Base-by-base conservation (phyloP, 2,888 invertebrate genomes). In the Watsonalla binaria region DNA sequence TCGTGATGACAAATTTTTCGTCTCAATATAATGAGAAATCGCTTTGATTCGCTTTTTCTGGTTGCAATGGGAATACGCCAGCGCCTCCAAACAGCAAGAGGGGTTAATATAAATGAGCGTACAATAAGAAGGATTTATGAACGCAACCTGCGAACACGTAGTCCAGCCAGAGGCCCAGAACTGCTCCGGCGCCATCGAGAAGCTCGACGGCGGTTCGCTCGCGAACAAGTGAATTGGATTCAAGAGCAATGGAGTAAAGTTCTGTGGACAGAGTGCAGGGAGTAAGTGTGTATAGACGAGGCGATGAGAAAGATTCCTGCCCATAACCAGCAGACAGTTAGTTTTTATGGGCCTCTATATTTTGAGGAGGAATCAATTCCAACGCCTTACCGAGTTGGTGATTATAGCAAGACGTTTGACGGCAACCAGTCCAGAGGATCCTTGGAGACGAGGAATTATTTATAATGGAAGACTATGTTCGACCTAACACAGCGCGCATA, bases 31-130 rank as follows among this genome's bases (percentile, higher is more conserved):
- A 53, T 60, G 51, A n/a, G 61, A 45, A 55, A 58, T 56, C 56
- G 54, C 7, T 58, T n/a, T n/a, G n/a, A n/a, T n/a, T n/a, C n/a
- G n/a, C n/a, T n/a, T n/a, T n/a, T 59, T 46, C 47, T 51, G 13
- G 58, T 57, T 49, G 55, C 58, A 54, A 58, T 63, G 56, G 14
- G 60, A 50, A 7, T 62, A 46, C 58, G 54, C 52, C 58, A 63
- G 53, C 54, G 58, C 51, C 55, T 62, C 46, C 58, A 47, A 46
- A 45, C 55, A 50, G 47, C 51, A 51, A 57, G 55, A 46, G 58
- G 56, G 47, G 51, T 42, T 9, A 11, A 24, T 47, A 5, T 37
- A 6, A 4, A 9, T 9, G 7, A 9, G 9, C 9, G 37, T 6
- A 55, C 52, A 14, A 14, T 50, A 6, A 55, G 50, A 37, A 50